Evolutionary conservation across 2,797 vertebrate genomes (phyloP), one percentile per base, ranked within the genome.

Genomic region (Lutjanus argentimaculatus): DNA sequence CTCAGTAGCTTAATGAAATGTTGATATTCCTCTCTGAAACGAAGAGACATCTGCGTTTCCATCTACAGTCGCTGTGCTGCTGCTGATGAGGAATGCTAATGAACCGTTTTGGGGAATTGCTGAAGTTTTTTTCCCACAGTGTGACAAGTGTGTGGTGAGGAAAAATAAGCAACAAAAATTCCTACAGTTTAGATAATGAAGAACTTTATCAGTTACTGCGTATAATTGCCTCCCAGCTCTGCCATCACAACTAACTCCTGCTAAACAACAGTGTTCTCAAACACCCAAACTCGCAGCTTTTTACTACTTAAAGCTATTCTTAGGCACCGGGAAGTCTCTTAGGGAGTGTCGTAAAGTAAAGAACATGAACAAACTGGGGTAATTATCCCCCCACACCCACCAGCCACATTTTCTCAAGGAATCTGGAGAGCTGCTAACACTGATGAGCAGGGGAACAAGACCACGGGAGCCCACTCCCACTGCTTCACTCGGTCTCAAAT

Each of bases 341-440:
- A 46, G 72, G 63, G 22, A 75, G 45, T 70, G 67, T 57, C 56
- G 25, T 45, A 51, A 77, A 82, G 69, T 62, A 55, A 83, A 78
- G 19, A 76, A 67, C 19, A 42, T 25, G 52, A 67, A 45, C 40
- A 68, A 79, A 79, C 61, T 49, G 56, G 52, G 55, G 61, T 76
- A 82, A 80, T 78, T 75, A 68, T 51, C 14, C 57, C 43, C 40
- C 71, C 40, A 30, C 36, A 75, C 56, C 52, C 30, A 61, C 62
- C 63, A 71, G 64, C 46, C 57, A 71, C 11, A 0, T 79, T 84
- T 66, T 64, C 58, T 58, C 69, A 56, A 72, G 55, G 75, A 68
- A 64, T 81, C 59, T 61, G 48, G 52, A 75, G 70, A 73, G 71
- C 69, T 63, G 70, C 22, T 62, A 65, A 65, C 68, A 51, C 30